phyloP scores from a whole-genome alignment of 92 coral and sea anemone species.

The Scolanthus callimorphus region DNA sequence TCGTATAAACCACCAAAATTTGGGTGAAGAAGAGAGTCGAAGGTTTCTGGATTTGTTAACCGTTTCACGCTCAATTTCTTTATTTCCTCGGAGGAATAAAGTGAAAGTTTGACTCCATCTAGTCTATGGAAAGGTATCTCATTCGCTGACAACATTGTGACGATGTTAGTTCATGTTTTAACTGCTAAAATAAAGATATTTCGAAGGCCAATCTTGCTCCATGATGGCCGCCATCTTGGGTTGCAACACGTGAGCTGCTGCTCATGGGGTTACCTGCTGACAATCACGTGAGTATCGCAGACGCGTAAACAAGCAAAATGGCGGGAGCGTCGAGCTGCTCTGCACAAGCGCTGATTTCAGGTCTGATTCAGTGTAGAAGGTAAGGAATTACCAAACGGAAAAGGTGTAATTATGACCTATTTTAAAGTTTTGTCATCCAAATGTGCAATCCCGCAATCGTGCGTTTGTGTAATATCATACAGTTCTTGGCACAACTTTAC shows the following conservation, averaged over 20 bases:
- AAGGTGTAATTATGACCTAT: no score
- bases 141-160: conserved; percentile 63
- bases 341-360: conserved; percentile 2
- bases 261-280: no score
- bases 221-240: conserved; percentile 39
- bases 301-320: conserved; percentile 41
- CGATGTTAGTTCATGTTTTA: background rate
- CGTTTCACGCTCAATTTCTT: conserved; percentile 78
- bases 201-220: background rate
- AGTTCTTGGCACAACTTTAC: no score
- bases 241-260: conserved; percentile 20
- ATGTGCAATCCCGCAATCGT: no score
- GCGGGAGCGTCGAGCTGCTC: conserved; percentile 27
- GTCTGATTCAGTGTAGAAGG: no score
- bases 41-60: conserved; percentile 84
- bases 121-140: conserved; percentile 68
- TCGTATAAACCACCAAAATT: conserved; percentile 93
- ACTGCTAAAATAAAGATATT: background rate
- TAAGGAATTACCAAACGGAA: no score
- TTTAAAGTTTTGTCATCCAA: no score
- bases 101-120: conserved; percentile 71
- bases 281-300: conserved; percentile 2
- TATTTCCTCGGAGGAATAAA: conserved; percentile 77
- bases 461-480: no score
- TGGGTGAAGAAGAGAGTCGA: conserved; percentile 80